These are phyloP conservation scores for Drosophila borborema DNA, from an alignment of 2,888 invertebrate genomes.

Conservation along the genomic window DNA sequence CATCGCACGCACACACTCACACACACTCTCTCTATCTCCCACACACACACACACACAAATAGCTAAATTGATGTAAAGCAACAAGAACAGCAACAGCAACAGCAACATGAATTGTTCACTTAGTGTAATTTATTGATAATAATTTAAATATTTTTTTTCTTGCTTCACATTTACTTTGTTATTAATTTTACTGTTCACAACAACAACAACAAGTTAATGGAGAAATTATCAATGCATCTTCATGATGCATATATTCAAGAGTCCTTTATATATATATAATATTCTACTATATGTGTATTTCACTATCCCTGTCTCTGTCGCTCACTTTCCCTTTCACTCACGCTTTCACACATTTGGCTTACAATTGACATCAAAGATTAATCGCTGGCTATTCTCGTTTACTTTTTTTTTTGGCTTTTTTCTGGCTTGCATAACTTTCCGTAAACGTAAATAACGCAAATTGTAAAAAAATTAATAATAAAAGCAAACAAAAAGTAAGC, in stretches of 20 bases:
- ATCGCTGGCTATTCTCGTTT: constrained; percentile 45
- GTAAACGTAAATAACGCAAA: constrained; percentile 75
- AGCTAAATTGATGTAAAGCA: constrained; percentile 64
- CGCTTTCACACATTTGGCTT: constrained; percentile 77
- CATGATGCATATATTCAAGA: constrained; percentile 11
- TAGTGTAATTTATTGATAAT: constrained; percentile 80
- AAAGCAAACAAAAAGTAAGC: constrained; percentile 6
- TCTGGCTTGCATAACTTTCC: constrained; percentile 73
- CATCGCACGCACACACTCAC: constrained; percentile 17
- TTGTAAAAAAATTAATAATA: constrained; percentile 53
- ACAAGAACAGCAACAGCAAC: constrained; percentile 33
- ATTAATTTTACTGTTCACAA: constrained; percentile 59
- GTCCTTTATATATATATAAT: constrained; percentile 14
- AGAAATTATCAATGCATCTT: constrained; percentile 39
- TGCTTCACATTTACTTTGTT: constrained; percentile 55
- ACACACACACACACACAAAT: constrained; percentile 41
- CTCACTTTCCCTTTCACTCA: constrained; percentile 56
- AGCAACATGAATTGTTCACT: constrained; percentile 64
- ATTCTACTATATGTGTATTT: constrained; percentile 31
- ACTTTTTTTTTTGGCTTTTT: constrained; percentile 26
- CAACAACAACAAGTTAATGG: constrained; percentile 15
- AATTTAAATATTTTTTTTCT: constrained; percentile 69
- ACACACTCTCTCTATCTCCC: constrained; percentile 19
- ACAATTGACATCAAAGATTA: constrained; percentile 67
- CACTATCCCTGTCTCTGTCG: constrained; percentile 53